These are phyloP conservation scores for Sebastes elongatus DNA, from an alignment of 2,797 vertebrate species.

Conservation along the genomic window DNA sequence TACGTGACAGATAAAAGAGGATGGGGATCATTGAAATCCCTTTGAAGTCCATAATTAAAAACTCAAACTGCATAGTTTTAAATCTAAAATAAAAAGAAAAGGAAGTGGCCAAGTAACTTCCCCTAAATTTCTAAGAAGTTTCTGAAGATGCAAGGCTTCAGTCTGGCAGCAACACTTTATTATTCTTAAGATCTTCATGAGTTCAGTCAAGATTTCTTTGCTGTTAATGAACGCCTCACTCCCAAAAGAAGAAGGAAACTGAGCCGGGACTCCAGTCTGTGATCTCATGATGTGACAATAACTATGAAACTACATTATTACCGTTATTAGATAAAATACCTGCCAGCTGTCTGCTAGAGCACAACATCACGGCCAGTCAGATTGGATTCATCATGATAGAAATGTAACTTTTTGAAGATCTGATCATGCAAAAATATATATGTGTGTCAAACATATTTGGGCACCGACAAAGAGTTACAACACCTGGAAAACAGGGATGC, in stretches of 20 bases:
- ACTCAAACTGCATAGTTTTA: neutral
- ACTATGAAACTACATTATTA: neutral
- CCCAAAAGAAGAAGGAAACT: neutral
- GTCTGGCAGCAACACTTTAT: constrained; percentile 17
- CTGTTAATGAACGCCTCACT: neutral
- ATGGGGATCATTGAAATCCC: neutral
- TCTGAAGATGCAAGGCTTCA: constrained; percentile 27
- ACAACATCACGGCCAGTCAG: neutral
- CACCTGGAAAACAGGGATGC: neutral
- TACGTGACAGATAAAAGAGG: neutral
- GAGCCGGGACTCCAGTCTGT: neutral
- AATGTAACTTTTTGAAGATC: neutral
- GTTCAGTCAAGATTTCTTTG: constrained; percentile 9
- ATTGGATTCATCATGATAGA: neutral
- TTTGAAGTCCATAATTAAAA: neutral
- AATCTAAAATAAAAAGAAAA: neutral
- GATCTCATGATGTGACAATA: neutral
- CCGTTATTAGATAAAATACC: neutral
- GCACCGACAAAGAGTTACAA: neutral
- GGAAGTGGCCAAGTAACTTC: neutral
- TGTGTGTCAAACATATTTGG: too few species aligned
- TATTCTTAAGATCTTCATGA: constrained; percentile 20
- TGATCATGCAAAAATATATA: neutral
- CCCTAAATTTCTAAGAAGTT: neutral
- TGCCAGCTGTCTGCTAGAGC: neutral